A percentile compares a stretch with the other conserved stretches of the same genome.
Conservation (phyloP, 2,797 vertebrate genomes). For the Lagocephalus sceleratus region DNA sequence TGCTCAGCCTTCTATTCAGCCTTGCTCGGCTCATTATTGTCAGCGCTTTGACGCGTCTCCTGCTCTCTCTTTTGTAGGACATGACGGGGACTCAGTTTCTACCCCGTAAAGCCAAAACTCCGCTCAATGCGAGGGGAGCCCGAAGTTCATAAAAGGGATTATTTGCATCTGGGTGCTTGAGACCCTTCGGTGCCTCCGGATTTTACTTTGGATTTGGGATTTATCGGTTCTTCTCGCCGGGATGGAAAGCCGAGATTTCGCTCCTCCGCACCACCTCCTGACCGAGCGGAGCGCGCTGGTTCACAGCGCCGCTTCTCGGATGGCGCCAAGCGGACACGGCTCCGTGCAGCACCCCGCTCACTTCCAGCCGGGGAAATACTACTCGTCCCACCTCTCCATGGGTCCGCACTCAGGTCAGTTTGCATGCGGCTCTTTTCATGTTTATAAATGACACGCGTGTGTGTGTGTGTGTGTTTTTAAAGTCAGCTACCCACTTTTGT, state of each 20-base stretch:
- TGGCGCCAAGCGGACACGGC: slow-evolving; percentile 80
- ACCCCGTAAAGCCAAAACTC: slow-evolving; percentile 66
- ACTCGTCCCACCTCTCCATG: slow-evolving; percentile 89
- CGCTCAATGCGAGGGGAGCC: slow-evolving; percentile 71
- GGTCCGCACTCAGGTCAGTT: slow-evolving; percentile 91
- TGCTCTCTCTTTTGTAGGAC: slow-evolving; percentile 72
- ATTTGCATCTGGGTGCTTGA: slow-evolving; percentile 75
- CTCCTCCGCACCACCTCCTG: slow-evolving; percentile 89
- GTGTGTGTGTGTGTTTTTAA: background rate
- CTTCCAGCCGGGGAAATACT: slow-evolving; percentile 93
- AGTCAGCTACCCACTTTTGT: slow-evolving; percentile 22
- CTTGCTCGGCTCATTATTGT: slow-evolving; percentile 57
- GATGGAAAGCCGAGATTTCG: slow-evolving; percentile 96
- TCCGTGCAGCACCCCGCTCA: slow-evolving; percentile 85
- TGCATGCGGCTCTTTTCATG: slow-evolving; percentile 8
- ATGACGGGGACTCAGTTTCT: slow-evolving; percentile 75
- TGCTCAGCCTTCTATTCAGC: slow-evolving; percentile 40
- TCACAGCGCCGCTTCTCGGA: slow-evolving; percentile 84
- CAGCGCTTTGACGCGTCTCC: slow-evolving; percentile 63
- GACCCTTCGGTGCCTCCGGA: slow-evolving; percentile 68
- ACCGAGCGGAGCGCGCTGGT: slow-evolving; percentile 87
- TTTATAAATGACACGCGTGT: slow-evolving; percentile 16
- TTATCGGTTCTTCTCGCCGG: slow-evolving; percentile 71
- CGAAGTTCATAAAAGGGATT: slow-evolving; percentile 80
- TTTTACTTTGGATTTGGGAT: slow-evolving; percentile 77